These are phyloP conservation scores for Caenorhabditis angaria DNA, from an alignment of 2,888 invertebrate species.

Conservation along the genomic window DNA sequence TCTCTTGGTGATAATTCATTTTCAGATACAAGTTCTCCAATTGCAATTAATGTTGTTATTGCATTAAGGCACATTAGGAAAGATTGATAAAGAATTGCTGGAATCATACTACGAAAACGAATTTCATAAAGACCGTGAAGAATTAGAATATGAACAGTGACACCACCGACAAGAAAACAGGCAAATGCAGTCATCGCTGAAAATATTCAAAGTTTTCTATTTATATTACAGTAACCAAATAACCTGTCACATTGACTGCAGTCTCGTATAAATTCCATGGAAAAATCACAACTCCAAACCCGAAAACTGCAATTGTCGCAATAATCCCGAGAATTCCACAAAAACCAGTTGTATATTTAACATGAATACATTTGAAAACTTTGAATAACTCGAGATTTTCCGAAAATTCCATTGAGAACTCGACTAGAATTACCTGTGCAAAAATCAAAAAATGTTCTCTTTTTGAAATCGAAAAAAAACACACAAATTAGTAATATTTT, in stretches of 20 bases:
- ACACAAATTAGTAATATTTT: too few relatives aligned
- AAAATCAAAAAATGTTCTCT: not conserved
- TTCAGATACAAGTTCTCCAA: conserved; percentile 45
- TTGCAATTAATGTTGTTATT: conserved; percentile 37
- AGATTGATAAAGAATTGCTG: conserved; percentile 34
- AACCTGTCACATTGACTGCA: conserved; percentile 34
- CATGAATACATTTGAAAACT: conserved; percentile 27
- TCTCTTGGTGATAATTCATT: conserved; percentile 28
- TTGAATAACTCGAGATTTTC: conserved; percentile 34
- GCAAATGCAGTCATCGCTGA: conserved; percentile 35
- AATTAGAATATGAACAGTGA: conserved; percentile 34
- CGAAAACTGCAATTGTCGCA: conserved; percentile 28
- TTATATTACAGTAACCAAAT: not conserved
- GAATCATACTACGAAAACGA: conserved; percentile 40
- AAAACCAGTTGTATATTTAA: conserved; percentile 34
- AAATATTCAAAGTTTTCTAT: not conserved
- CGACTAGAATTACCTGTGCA: not conserved
- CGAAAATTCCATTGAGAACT: conserved; percentile 35
- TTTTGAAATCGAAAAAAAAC: not conserved
- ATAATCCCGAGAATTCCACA: conserved; percentile 37
- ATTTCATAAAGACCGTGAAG: conserved; percentile 31
- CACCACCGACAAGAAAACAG: conserved; percentile 39
- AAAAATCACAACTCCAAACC: conserved; percentile 27
- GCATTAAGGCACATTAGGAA: conserved; percentile 41
- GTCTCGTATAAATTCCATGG: conserved; percentile 40